Conservation (phyloP, 92 coral and sea anemone genomes). For the Chrysogorgia sp. region DNA sequence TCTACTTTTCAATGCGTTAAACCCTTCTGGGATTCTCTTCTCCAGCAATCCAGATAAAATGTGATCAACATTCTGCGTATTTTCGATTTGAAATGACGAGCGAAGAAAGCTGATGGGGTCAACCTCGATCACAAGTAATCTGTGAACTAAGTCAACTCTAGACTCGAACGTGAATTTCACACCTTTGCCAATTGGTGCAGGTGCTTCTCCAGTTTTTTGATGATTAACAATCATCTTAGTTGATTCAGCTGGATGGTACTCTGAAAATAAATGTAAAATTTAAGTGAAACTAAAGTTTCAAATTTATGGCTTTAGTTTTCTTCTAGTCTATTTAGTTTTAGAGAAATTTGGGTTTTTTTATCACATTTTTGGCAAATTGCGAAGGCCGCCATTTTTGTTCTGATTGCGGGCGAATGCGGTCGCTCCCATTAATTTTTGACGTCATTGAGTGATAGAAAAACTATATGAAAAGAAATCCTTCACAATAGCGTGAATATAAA, state of each 20-base stretch:
- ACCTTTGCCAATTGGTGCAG: background rate
- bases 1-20: conserved; percentile 6
- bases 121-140: background rate
- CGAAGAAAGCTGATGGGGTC: conserved; percentile 26
- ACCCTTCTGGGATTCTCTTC: conserved; percentile 16
- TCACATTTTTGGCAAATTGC: too few relatives aligned
- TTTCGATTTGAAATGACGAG: conserved; percentile 33
- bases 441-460: too few relatives aligned
- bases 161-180: conserved; percentile 20
- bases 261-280: background rate
- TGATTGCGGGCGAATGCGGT: too few relatives aligned
- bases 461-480: too few relatives aligned
- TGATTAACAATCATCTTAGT: background rate
- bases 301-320: too few relatives aligned
- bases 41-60: conserved; percentile 20
- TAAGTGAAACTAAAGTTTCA: too few relatives aligned
- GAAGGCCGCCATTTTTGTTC: too few relatives aligned
- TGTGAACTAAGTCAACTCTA: conserved; percentile 8
- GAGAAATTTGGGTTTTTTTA: too few relatives aligned
- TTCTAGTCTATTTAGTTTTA: too few relatives aligned
- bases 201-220: background rate
- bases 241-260: conserved; percentile 15
- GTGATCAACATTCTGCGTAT: conserved; percentile 21
- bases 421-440: too few relatives aligned
- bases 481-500: too few relatives aligned